These are phyloP conservation scores for Drosophila novamexicana DNA, from an alignment of 1,140 invertebrate genomes.

Conservation along the genomic window DNA sequence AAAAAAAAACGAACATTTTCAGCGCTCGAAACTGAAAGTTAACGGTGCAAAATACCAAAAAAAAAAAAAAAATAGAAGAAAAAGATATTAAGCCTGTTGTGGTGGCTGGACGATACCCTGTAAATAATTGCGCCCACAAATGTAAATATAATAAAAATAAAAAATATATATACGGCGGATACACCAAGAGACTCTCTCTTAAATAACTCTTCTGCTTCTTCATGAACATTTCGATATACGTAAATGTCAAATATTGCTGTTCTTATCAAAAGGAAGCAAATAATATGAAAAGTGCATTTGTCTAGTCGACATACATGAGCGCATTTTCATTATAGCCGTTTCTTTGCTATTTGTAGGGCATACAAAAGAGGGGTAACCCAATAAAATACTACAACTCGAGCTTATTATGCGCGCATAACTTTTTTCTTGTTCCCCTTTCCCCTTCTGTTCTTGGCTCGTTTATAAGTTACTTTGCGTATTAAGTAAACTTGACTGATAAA, in stretches of 20 bases:
- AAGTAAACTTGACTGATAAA: slow-evolving; percentile 82
- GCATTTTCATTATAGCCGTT: neutral
- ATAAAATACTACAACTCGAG: slow-evolving; percentile 65
- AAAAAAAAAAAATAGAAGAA: neutral
- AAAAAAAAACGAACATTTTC: slow-evolving; percentile 31
- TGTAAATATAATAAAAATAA: too few species aligned
- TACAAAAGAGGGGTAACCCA: neutral
- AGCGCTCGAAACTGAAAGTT: slow-evolving; percentile 67
- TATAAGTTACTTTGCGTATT: slow-evolving; percentile 80
- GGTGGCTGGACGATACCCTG: neutral
- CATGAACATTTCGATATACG: too few species aligned
- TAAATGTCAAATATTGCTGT: too few species aligned
- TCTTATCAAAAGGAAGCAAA: too few species aligned
- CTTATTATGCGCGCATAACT: slow-evolving; percentile 81
- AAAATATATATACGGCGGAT: too few species aligned
- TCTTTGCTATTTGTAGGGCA: slow-evolving; percentile 2
- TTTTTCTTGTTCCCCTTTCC: slow-evolving; percentile 27
- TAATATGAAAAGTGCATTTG: too few species aligned
- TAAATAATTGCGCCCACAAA: neutral
- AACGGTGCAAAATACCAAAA: slow-evolving; percentile 4
- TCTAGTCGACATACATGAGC: neutral
- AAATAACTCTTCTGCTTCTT: too few species aligned
- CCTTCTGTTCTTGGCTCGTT: slow-evolving; percentile 27
- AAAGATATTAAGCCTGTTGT: too few species aligned
- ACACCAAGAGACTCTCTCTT: too few species aligned